Conservation (phyloP, 2,113 vertebrate genomes). For the Pomatorhinus ruficollis region DNA sequence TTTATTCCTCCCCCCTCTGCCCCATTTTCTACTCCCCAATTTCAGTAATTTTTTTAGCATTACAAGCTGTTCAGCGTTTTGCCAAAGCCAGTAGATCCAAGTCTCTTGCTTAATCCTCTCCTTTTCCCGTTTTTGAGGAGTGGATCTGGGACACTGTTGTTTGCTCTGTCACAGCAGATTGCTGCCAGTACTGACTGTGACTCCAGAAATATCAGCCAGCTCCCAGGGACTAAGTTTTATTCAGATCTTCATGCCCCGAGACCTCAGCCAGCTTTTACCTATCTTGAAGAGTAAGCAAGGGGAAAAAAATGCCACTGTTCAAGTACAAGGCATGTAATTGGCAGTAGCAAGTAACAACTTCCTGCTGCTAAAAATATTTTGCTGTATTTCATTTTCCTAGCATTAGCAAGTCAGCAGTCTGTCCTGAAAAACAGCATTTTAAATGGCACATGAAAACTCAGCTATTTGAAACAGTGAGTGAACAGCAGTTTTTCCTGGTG, state of each 20-base stretch:
- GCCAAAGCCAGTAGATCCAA: constrained; percentile 41
- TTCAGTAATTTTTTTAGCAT: constrained; percentile 47
- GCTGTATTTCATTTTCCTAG: constrained; percentile 62
- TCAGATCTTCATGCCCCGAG: background rate
- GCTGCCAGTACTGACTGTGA: constrained; percentile 21
- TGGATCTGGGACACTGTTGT: constrained; percentile 39
- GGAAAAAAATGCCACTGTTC: constrained; percentile 35
- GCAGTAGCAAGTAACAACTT: constrained; percentile 69
- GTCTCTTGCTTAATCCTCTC: constrained; percentile 50
- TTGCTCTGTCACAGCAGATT: constrained; percentile 38
- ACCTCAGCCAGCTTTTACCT: constrained; percentile 51
- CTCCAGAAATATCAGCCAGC: background rate
- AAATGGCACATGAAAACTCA: constrained; percentile 59
- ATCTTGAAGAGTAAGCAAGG: constrained; percentile 47
- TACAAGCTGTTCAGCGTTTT: constrained; percentile 28
- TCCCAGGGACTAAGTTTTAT: constrained; percentile 2
- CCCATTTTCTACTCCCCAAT: constrained; percentile 10
- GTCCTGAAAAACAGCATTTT: constrained; percentile 60
- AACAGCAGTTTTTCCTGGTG: constrained; percentile 20
- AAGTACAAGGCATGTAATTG: constrained; percentile 61
- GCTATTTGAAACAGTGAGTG: constrained; percentile 34
- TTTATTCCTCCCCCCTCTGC: background rate
- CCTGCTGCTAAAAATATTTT: constrained; percentile 70
- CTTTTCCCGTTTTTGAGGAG: constrained; percentile 6
- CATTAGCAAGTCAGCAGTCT: constrained; percentile 67